Conservation (phyloP, 2,113 vertebrate genomes). For the Heptranchias perlo region DNA sequence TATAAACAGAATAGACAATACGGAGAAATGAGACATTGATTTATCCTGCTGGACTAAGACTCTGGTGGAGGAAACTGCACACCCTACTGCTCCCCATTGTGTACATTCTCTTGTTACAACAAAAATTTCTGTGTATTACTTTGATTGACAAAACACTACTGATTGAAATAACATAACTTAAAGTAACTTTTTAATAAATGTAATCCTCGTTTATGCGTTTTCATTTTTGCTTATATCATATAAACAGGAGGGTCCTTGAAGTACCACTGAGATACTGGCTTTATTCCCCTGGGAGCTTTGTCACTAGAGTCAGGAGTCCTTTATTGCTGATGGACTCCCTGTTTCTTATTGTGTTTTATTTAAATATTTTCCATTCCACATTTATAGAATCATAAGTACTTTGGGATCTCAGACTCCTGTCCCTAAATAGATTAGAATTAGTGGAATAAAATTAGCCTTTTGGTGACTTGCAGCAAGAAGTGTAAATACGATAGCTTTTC, state of each 20-base stretch:
- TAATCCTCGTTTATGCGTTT: neutral
- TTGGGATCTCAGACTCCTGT: neutral
- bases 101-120: neutral
- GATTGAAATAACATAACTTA: conserved; percentile 22
- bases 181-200: conserved; percentile 16
- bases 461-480: neutral
- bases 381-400: neutral
- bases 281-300: neutral
- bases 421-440: neutral
- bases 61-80: neutral
- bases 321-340: neutral
- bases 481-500: neutral
- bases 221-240: neutral
- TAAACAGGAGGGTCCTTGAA: neutral
- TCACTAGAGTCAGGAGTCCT: neutral
- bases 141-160: conserved; percentile 21
- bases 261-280: neutral
- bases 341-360: neutral
- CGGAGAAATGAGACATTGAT: neutral
- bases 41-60: neutral
- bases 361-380: neutral
- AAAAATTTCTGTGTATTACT: neutral
- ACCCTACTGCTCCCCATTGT: neutral
- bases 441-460: neutral
- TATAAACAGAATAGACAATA: neutral